Evolutionary conservation across 2,113 vertebrate genomes (phyloP).

Genomic region (Myodes glareolus): DNA sequence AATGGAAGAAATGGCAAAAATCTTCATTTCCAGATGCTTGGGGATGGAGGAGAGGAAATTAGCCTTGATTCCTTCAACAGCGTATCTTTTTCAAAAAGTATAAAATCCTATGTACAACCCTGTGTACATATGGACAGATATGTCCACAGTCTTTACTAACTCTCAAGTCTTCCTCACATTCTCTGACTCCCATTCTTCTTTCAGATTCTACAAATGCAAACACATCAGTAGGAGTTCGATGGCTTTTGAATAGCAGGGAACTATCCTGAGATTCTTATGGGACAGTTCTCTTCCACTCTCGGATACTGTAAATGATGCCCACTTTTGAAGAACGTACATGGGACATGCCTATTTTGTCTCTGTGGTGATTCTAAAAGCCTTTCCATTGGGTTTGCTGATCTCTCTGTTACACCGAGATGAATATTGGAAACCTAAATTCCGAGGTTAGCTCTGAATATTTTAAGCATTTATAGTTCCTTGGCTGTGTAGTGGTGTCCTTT

Average conservation of each 20-base stretch:
- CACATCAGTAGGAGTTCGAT: not conserved
- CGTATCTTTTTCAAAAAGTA: not conserved
- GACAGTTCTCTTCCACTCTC: not conserved
- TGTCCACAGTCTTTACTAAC: not conserved
- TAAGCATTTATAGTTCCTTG: conserved; percentile 73
- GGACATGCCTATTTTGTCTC: not conserved
- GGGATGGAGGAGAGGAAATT: not conserved
- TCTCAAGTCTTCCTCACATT: not conserved
- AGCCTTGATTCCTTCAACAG: conserved; percentile 37
- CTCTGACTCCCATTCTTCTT: not conserved
- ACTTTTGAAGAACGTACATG: not conserved
- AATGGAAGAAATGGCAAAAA: conserved; percentile 76
- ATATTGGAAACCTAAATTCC: conserved; percentile 74
- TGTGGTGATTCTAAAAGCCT: not conserved
- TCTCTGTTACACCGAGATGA: conserved; percentile 72
- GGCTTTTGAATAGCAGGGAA: not conserved
- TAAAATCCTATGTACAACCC: not conserved
- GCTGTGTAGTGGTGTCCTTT: conserved; percentile 78
- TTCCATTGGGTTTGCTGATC: conserved; percentile 10
- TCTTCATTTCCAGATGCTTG: conserved; percentile 73
- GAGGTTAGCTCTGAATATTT: conserved; percentile 79
- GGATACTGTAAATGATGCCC: not conserved
- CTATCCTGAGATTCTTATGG: not conserved
- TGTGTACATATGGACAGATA: not conserved
- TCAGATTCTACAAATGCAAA: not conserved